phyloP scores from a whole-genome alignment of 2,888 invertebrate genomes.

The Furcula furcula region DNA sequence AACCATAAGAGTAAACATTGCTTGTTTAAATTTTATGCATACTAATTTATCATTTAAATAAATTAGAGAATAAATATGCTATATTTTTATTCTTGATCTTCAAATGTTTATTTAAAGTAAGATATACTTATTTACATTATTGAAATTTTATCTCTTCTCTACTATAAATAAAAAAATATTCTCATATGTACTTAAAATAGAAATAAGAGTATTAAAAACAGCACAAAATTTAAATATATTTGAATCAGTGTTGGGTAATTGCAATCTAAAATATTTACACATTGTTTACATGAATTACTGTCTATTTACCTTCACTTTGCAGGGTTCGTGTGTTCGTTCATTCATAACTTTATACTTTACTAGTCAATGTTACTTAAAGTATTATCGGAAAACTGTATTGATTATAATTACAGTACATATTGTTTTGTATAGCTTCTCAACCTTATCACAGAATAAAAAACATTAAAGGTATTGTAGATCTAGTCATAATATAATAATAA shows the following conservation, averaged over 20 bases:
- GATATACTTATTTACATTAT: constrained; percentile 34
- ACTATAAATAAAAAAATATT: constrained; percentile 18
- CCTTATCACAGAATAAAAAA: too few relatives aligned
- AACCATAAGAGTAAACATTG: constrained; percentile 14
- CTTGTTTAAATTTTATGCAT: constrained; percentile 10
- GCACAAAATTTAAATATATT: neutral
- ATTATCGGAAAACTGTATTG: too few relatives aligned
- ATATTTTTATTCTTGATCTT: constrained; percentile 26
- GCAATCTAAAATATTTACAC: neutral
- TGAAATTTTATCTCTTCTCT: constrained; percentile 25
- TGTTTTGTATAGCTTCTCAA: too few relatives aligned
- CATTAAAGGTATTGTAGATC: too few relatives aligned
- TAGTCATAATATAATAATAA: constrained; percentile 12
- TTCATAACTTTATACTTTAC: constrained; percentile 33
- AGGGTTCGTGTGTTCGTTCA: constrained; percentile 62
- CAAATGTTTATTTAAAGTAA: constrained; percentile 27
- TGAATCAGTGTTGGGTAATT: too few relatives aligned
- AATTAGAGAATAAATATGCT: too few relatives aligned
- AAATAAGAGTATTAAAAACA: constrained; percentile 19
- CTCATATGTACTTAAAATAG: constrained; percentile 23
- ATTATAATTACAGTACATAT: too few relatives aligned
- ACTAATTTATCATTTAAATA: constrained; percentile 5
- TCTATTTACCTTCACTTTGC: constrained; percentile 34
- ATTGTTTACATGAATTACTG: neutral
- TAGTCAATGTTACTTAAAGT: constrained; percentile 44